Base-by-base conservation (phyloP, 2,113 vertebrate genomes). In the Nothoprocta perdicaria region DNA sequence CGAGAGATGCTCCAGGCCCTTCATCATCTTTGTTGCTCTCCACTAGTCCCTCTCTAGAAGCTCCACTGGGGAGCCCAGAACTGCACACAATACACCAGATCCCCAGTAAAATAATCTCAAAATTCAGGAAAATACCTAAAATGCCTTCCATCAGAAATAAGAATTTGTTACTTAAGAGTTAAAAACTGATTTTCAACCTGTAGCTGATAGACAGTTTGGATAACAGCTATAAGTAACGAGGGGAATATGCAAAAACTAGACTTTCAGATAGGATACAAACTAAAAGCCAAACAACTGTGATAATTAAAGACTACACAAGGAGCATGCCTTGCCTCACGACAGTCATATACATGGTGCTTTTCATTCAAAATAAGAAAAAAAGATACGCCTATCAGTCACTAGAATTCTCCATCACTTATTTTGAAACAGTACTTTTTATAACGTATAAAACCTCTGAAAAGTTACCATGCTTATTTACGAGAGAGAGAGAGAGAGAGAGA, bases 371-470 rank as follows among this genome's bases (percentile, higher is more conserved):
- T 5, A 12, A 6, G 9, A 85, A 31, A 12, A 72, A 82, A 5
- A 57, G 67, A 58, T 14, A 40, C 13, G 38, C 13, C 29, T 74
- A 33, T 27, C n/a, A 67, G 26, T 50, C 35, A 84, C 31, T 40
- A 45, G 40, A 85, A 46, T 52, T 52, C 27, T 58, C 2, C 35
- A 40, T 31, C 1, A 0, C 11, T 57, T 31, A 45, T 75, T 86
- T 53, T 71, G n/a, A 86, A 84, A 31, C 16, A 69, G 6, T 14
- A 1, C 9, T 0, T 0, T 31, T 75, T 74, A n/a, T 31, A 26
- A 67, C 12, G 13, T 35, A 41, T 29, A 66, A 68, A 89, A 40
- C 40, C 76, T 50, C 24, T 9, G 5, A 8, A 35, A 88, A 89
- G 7, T 35, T 24, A 76, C 9, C 82, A 55, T 84, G 60, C 52